A percentile compares a stretch with the other conserved stretches of the same genome.
These are phyloP conservation scores for Indicator indicator DNA, from an alignment of 2,113 vertebrate species.

Conservation along the genomic window DNA sequence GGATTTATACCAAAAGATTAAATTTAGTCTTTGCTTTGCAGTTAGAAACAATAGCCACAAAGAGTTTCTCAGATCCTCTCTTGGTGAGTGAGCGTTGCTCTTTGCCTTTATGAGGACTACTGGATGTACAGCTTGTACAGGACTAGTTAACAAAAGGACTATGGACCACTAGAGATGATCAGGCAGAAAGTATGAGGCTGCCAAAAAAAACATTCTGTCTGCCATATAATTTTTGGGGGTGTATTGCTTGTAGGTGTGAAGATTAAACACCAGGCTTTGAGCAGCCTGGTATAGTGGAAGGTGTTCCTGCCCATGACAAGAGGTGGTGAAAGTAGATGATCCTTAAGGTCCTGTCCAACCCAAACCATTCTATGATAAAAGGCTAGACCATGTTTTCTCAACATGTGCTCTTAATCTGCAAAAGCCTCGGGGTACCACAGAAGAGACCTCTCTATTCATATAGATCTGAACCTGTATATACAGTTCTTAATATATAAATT, in stretches of 20 bases:
- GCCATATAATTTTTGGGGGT: neutral
- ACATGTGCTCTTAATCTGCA: neutral
- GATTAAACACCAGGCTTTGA: neutral
- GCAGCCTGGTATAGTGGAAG: neutral
- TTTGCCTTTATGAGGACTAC: fast-evolving
- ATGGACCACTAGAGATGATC: fast-evolving
- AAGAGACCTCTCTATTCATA: neutral
- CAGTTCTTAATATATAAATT: neutral
- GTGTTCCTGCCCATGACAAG: too few relatives aligned
- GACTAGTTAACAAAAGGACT: neutral
- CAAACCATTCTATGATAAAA: neutral
- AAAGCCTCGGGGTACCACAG: neutral
- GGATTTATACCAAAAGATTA: neutral
- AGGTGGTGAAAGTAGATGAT: too few relatives aligned
- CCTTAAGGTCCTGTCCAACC: too few relatives aligned
- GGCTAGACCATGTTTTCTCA: neutral
- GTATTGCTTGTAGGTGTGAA: neutral
- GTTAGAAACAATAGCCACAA: neutral
- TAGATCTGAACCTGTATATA: neutral
- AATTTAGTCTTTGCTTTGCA: neutral
- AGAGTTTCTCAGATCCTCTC: neutral
- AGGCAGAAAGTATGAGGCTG: neutral
- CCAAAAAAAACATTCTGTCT: neutral
- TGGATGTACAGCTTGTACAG: fast-evolving
- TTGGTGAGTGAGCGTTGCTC: neutral